These are phyloP conservation scores for Palloptera scutellata DNA, from an alignment of 2,888 invertebrate genomes.

Conservation along the genomic window DNA sequence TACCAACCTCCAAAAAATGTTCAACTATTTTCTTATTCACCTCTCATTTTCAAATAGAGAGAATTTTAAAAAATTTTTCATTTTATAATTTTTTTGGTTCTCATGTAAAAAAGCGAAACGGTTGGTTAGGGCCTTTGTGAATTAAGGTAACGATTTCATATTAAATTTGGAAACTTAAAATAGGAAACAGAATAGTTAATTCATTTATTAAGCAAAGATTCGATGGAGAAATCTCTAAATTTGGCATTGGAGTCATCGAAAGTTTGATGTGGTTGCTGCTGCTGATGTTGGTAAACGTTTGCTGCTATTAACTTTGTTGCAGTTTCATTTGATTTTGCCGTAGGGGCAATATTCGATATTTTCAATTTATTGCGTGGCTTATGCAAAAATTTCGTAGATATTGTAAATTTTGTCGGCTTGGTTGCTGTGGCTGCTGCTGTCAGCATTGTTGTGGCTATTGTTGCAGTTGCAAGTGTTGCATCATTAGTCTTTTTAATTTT, in stretches of 20 bases:
- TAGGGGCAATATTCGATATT: slow-evolving; percentile 27
- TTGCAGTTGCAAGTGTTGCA: not conserved
- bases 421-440: slow-evolving; percentile 17
- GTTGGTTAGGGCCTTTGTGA: no score
- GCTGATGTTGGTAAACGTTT: slow-evolving; percentile 5
- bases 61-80: no score
- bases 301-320: slow-evolving; percentile 28
- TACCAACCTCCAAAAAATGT: no score
- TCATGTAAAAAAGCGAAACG: no score
- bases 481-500: not conserved
- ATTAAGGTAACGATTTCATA: slow-evolving; percentile 15
- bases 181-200: slow-evolving; percentile 28
- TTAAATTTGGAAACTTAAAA: slow-evolving; percentile 5
- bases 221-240: slow-evolving; percentile 65
- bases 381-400: slow-evolving; percentile 60
- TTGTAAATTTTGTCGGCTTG: slow-evolving; percentile 58
- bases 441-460: slow-evolving; percentile 9
- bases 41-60: not conserved
- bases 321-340: slow-evolving; percentile 32
- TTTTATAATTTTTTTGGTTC: slow-evolving; percentile 20
- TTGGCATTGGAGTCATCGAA: slow-evolving; percentile 63
- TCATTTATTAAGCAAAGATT: slow-evolving; percentile 60
- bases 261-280: slow-evolving; percentile 24
- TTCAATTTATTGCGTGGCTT: slow-evolving; percentile 57
- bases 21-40: not conserved